These are phyloP conservation scores for Bambusicola thoracicus DNA, from an alignment of 2,113 vertebrate species.

Conservation along the genomic window DNA sequence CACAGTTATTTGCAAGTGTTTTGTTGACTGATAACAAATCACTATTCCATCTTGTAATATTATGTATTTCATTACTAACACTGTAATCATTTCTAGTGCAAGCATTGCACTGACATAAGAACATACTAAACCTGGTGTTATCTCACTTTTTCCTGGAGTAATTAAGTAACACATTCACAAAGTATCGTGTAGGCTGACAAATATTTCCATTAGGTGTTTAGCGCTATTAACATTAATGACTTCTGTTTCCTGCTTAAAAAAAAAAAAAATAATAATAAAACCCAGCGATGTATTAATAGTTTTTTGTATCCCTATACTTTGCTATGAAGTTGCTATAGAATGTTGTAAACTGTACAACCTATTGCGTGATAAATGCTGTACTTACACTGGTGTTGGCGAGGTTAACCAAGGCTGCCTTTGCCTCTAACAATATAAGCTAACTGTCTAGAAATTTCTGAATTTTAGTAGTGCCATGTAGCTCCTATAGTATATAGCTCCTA, in stretches of 20 bases:
- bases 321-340: background rate
- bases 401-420: background rate
- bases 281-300: background rate
- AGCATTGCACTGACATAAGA: background rate
- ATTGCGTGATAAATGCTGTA: background rate
- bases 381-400: rapidly evolving
- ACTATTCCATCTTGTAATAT: background rate
- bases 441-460: background rate
- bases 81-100: background rate
- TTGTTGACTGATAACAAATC: conserved; percentile 3
- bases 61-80: background rate
- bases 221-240: rapidly evolving
- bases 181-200: rapidly evolving
- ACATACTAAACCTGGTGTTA: background rate
- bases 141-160: background rate
- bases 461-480: background rate
- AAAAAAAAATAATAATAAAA: background rate
- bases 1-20: background rate
- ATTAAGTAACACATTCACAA: background rate
- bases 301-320: background rate
- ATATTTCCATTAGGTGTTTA: background rate
- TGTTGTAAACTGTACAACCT: background rate
- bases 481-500: background rate
- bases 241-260: background rate
- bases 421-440: background rate